A percentile compares a stretch with the other conserved stretches of the same genome.
phyloP scores from a whole-genome alignment of 2,797 vertebrate species.

The Enoplosus armatus region DNA sequence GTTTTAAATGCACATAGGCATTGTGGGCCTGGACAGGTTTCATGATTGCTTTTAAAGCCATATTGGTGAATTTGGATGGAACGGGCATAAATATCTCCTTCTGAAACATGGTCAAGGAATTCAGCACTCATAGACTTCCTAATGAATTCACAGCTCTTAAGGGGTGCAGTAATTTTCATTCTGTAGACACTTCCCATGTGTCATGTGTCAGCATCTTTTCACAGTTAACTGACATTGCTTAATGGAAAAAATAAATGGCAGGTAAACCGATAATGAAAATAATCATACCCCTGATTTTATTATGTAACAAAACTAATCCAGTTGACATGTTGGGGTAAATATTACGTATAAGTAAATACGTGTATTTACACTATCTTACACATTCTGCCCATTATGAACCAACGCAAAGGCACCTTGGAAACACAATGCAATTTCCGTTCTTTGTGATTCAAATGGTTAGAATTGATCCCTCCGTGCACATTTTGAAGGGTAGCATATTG shows the following conservation, averaged over 20 bases:
- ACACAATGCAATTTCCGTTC: conserved; percentile 21
- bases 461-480: conserved; percentile 53
- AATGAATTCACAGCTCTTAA: conserved; percentile 21
- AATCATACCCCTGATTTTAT: not conserved
- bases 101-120: conserved; percentile 39
- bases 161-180: conserved; percentile 8
- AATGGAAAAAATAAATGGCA: not conserved
- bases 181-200: too few relatives aligned
- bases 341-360: not conserved
- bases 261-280: not conserved
- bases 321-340: not conserved
- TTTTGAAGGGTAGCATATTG: conserved; percentile 51
- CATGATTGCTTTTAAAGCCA: too few relatives aligned
- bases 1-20: conserved; percentile 2
- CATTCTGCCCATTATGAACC: not conserved
- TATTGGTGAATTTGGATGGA: conserved; percentile 35
- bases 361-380: not conserved
- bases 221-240: not conserved
- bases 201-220: too few relatives aligned
- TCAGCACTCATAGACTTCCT: conserved; percentile 25
- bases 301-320: not conserved
- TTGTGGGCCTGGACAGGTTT: not conserved
- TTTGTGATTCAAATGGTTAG: conserved; percentile 61
- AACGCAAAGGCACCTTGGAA: conserved; percentile 9
- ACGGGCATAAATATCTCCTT: conserved; percentile 18